Base-by-base conservation (phyloP, 2,797 vertebrate genomes). In the Poeciliopsis gracilis region DNA sequence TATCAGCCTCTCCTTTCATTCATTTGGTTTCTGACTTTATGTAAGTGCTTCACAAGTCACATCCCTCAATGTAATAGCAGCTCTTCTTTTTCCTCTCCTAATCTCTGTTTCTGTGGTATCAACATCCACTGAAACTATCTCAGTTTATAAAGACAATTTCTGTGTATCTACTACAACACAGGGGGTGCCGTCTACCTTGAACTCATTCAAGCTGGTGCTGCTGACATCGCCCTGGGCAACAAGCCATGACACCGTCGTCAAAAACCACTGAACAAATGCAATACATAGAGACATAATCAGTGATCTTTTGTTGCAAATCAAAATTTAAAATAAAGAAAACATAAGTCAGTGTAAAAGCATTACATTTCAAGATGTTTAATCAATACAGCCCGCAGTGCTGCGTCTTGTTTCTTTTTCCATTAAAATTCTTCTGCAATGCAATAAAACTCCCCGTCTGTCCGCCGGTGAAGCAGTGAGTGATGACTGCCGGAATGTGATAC, bases 381-480 rank as follows among this genome's bases (percentile, higher is more conserved):
- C 36, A 25, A 63, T 20, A 49, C 33, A 15, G 36, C 2, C 45
- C 1, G 53, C 30, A 23, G 18, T 33, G 59, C 30, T n/a, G 71
- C 53, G 47, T 57, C 36, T 61, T 13, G 4, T 46, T 59, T 47
- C 12, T 23, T 75, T 78, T 79, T 43, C 28, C 9, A 75, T 66
- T 70, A 46, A 59, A 75, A 77, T 41, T 23, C 43, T 59, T 43
- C 9, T 46, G 41, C 18, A 66, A 15, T 20, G 28, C 41, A 51
- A 36, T 25, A 47, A 25, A 59, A 71, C 33, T 10, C n/a, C 15
- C 69, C 55, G n/a, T 82, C 57, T 38, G 61, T 72, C 41, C 66
- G 30, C 25, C 9, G 74, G 45, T 46, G 63, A 74, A 73, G 46
- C 5, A n/a, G 45, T 80, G 77, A 90, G 30, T 73, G 77, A 88